These are phyloP conservation scores for Cheirogaleus medius DNA, from an alignment of 2,113 vertebrate species.

Conservation along the genomic window DNA sequence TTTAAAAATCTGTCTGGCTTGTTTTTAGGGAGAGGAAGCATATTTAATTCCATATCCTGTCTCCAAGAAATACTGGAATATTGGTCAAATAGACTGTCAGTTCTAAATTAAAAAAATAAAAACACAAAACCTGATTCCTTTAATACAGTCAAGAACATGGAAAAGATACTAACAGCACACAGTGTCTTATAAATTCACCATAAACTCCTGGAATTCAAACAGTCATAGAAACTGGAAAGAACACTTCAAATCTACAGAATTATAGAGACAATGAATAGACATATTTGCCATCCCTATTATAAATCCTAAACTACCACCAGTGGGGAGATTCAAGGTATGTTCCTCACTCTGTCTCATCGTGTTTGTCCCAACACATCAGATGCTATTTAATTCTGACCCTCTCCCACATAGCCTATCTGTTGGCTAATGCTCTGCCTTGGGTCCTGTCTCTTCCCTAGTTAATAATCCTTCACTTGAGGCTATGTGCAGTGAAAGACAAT, in stretches of 20 bases:
- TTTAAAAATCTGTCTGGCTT: conserved; percentile 6
- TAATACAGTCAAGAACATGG: background rate
- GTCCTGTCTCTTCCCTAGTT: background rate
- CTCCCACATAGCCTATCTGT: background rate
- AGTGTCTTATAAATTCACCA: background rate
- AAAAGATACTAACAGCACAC: background rate
- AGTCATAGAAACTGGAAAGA: background rate
- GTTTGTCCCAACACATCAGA: background rate
- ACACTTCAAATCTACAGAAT: background rate
- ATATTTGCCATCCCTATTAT: background rate
- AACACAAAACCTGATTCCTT: background rate
- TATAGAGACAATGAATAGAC: background rate
- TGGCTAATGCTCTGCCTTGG: background rate
- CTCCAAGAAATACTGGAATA: background rate
- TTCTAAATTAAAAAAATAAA: background rate
- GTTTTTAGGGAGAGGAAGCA: background rate
- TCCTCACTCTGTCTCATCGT: background rate
- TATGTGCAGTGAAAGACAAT: background rate
- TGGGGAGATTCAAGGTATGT: background rate
- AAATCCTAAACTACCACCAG: background rate
- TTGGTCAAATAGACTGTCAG: background rate
- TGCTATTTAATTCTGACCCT: background rate
- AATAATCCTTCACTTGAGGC: background rate
- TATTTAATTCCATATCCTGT: background rate
- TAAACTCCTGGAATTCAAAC: background rate